Conservation (phyloP, 2,888 invertebrate species). For the Ectemnius continuus region DNA sequence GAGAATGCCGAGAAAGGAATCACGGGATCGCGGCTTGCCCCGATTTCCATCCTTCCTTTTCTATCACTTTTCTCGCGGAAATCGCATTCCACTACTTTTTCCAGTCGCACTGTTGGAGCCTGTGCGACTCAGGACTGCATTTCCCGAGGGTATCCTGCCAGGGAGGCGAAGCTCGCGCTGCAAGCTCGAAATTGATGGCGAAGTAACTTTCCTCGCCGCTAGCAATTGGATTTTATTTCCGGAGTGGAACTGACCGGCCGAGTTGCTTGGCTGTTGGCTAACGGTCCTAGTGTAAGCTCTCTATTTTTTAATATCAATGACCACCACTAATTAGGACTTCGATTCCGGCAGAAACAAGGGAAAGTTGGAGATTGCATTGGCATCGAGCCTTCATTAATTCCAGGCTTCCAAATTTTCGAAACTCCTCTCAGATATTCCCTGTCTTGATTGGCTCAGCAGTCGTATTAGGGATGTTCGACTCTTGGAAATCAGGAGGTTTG, state of each 20-base stretch:
- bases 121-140: not conserved
- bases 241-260: not conserved
- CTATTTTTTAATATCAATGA: not conserved
- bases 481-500: slow-evolving; percentile 39
- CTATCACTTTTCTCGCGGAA: too few species aligned
- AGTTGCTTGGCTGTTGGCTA: not conserved
- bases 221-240: slow-evolving; percentile 8
- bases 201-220: not conserved
- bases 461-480: slow-evolving; percentile 11
- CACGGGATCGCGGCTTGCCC: too few species aligned
- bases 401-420: not conserved
- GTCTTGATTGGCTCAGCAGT: slow-evolving; percentile 31
- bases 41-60: too few species aligned
- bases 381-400: not conserved
- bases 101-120: too few species aligned
- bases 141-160: not conserved
- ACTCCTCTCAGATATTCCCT: slow-evolving; percentile 1
- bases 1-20: too few species aligned
- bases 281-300: not conserved
- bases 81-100: too few species aligned
- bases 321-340: not conserved
- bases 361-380: not conserved
- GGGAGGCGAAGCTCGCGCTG: not conserved
- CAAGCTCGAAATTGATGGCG: not conserved
- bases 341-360: not conserved